Evolutionary conservation across 2,888 invertebrate species (phyloP).

Genomic region (Drosophila anomelani): DNA sequence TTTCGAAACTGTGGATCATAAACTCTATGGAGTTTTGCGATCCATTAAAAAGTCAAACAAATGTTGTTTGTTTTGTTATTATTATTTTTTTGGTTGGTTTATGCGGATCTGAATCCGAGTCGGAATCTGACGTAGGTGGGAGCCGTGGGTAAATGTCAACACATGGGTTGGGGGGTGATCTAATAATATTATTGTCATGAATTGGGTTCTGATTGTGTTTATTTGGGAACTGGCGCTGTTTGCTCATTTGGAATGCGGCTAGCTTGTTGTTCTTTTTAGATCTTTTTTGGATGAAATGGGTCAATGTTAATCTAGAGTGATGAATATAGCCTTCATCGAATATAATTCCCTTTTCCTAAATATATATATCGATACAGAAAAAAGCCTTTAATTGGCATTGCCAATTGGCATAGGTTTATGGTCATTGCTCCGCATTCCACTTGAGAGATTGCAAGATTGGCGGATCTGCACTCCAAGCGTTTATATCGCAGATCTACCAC

Average conservation of each 20-base stretch:
- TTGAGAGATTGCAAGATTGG: conserved; percentile 30
- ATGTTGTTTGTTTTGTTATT: not conserved
- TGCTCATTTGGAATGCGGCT: conserved; percentile 22
- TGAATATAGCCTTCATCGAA: conserved; percentile 58
- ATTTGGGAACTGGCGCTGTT: conserved; percentile 13
- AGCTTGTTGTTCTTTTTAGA: conserved; percentile 34
- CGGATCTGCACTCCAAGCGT: conserved; percentile 33
- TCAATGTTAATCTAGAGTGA: conserved; percentile 53
- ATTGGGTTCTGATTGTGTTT: conserved; percentile 51
- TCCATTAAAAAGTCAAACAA: conserved; percentile 41
- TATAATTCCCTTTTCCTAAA: not conserved
- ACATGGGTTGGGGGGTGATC: conserved; percentile 32
- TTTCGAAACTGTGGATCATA: conserved; percentile 13
- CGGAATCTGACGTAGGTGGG: conserved; percentile 16
- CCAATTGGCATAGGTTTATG: conserved; percentile 31
- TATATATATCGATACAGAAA: conserved; percentile 1
- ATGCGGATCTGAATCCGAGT: conserved; percentile 1
- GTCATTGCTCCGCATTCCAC: conserved; percentile 11
- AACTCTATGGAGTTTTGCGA: conserved; percentile 18
- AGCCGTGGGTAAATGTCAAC: conserved; percentile 55
- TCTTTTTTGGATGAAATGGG: conserved; percentile 27
- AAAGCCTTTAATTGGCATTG: conserved; percentile 7
- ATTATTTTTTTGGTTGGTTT: not conserved
- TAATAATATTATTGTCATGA: conserved; percentile 67
- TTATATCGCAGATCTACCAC: conserved; percentile 63